These are phyloP conservation scores for Parasteatoda lunata DNA, from an alignment of 2,888 invertebrate genomes.

Conservation along the genomic window DNA sequence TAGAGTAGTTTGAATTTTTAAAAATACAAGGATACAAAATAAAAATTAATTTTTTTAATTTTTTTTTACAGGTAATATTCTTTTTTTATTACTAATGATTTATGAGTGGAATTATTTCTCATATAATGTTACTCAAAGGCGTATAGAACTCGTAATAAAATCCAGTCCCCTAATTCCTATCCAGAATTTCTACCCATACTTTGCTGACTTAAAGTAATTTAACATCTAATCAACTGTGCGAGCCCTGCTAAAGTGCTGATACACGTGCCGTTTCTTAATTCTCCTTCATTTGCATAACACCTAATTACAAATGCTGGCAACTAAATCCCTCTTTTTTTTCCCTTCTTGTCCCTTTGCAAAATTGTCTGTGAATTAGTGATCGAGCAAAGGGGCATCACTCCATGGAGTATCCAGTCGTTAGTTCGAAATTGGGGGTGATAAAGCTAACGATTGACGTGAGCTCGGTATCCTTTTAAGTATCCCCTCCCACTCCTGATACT, in stretches of 20 bases:
- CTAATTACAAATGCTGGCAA: conserved; percentile 36
- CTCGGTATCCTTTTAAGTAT: background rate
- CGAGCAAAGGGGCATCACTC: conserved; percentile 8
- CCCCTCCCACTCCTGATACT: background rate
- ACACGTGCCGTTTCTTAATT: conserved; percentile 23
- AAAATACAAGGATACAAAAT: too few species aligned
- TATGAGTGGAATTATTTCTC: too few species aligned
- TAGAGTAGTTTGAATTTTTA: too few species aligned
- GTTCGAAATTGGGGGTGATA: conserved; percentile 8
- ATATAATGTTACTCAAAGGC: too few species aligned
- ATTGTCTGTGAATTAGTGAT: background rate
- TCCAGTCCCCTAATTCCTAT: too few species aligned
- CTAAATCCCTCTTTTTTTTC: conserved; percentile 5
- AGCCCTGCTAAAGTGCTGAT: background rate
- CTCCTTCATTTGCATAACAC: conserved; percentile 46
- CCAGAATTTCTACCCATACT: too few species aligned
- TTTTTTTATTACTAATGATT: too few species aligned
- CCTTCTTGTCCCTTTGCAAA: background rate
- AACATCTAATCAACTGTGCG: background rate
- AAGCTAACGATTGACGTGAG: conserved; percentile 32
- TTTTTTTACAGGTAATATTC: too few species aligned
- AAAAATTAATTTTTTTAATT: too few species aligned
- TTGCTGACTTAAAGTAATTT: background rate
- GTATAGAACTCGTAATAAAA: too few species aligned
- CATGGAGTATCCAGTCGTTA: conserved; percentile 41